A percentile compares a stretch with the other conserved stretches of the same genome.
Evolutionary conservation across 1,140 invertebrate genomes (phyloP).

Genomic region (Hyles euphorbiae): DNA sequence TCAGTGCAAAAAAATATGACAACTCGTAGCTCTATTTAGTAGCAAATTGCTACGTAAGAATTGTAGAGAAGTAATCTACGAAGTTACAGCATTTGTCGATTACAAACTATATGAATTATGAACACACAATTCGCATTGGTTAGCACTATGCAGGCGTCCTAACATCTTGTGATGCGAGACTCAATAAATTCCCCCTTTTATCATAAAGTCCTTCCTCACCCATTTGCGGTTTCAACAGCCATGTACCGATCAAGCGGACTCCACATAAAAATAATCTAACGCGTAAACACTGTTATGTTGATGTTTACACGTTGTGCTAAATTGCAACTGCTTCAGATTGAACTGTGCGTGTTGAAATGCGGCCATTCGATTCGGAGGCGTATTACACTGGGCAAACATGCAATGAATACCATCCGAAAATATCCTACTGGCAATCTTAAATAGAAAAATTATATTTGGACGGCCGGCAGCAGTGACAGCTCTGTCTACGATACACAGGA

Average conservation of each 20-base stretch:
- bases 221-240: slow-evolving; percentile 20
- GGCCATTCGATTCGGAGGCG: slow-evolving; percentile 54
- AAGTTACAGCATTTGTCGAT: no score
- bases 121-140: no score
- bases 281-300: slow-evolving; percentile 28
- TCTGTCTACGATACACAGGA: no score
- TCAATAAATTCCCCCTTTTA: slow-evolving; percentile 20
- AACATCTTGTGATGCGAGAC: not conserved
- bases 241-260: slow-evolving; percentile 20
- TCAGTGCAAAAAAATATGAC: no score
- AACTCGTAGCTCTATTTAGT: no score
- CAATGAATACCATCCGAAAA: not conserved
- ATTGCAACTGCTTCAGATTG: slow-evolving; percentile 44
- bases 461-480: no score
- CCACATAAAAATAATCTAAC: slow-evolving; percentile 18
- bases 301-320: slow-evolving; percentile 39
- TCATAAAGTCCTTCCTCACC: slow-evolving; percentile 19
- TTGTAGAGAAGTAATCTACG: no score
- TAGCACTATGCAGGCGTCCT: no score
- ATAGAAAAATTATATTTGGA: no score
- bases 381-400: slow-evolving; percentile 50
- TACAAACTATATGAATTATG: no score
- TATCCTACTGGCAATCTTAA: no score
- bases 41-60: no score
- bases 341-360: slow-evolving; percentile 61